Evolutionary conservation across 2,888 invertebrate genomes (phyloP).

Genomic region (Atrina japonica): DNA sequence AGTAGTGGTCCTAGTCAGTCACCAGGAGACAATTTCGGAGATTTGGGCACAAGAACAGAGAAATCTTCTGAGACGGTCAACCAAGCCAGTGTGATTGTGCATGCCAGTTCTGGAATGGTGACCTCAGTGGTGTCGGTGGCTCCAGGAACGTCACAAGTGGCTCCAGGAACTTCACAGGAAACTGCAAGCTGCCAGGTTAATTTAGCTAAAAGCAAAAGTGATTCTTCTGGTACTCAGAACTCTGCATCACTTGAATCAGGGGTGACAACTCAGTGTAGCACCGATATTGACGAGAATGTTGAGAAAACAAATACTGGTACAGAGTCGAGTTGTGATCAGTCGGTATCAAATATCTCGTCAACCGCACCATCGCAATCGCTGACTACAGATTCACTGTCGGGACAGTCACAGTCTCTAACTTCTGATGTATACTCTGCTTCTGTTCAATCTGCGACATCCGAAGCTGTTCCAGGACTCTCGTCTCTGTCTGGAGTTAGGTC

Average conservation of each 20-base stretch:
- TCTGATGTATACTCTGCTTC: slow-evolving; percentile 1
- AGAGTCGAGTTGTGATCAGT: no score
- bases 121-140: slow-evolving; percentile 10
- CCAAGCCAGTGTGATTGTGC: slow-evolving; percentile 79
- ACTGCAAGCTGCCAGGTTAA: no score
- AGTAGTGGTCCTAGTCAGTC: slow-evolving; percentile 12
- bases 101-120: slow-evolving; percentile 68
- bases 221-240: not conserved
- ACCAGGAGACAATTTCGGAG: slow-evolving; percentile 65
- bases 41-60: slow-evolving; percentile 10
- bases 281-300: not conserved
- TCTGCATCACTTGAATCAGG: slow-evolving; percentile 19
- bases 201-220: not conserved
- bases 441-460: not conserved
- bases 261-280: slow-evolving; percentile 22
- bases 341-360: no score
- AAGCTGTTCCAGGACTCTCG: not conserved
- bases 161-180: no score
- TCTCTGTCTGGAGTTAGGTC: no score
- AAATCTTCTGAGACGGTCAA: slow-evolving; percentile 49
- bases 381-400: slow-evolving; percentile 2
- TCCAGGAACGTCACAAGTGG: not conserved
- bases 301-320: no score
- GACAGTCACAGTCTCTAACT: slow-evolving; percentile 4
- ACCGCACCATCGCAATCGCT: no score